Evolutionary conservation across 2,113 vertebrate genomes (phyloP), one percentile per base, ranked within the genome.

Genomic region (Embiotoca jacksoni): DNA sequence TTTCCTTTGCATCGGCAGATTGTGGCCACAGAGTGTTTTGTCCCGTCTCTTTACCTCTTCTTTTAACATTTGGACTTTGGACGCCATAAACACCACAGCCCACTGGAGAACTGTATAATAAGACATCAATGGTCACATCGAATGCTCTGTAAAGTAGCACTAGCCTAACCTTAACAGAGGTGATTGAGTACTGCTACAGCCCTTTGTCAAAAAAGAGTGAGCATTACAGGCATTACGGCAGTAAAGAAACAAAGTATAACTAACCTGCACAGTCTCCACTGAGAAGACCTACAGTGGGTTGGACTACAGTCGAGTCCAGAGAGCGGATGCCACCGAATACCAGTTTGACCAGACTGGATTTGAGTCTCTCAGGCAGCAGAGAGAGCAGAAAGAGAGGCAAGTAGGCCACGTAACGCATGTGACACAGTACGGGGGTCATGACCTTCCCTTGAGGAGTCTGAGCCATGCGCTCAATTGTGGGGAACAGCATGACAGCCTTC

Each of bases 381-480:
- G 96, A 98, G 9, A 97, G 86, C 69, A 98, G 85, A 92, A 97
- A 98, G 75, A 95, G 47, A 0, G 95, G 88, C 78, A 96, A 91
- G 86, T 98, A 98, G 3, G 95, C 81, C 3, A 84, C 7, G 3
- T 98, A 99, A 0, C 97, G 97, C 11, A 99, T 84, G 46, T 92
- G 93, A 92, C 96, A 97, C 59, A 99, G 72, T 60, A 98, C 1
- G 0, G 97, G 98, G 1, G 97, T 98, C 93, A 97, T 92, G 14
- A 96, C 78, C 88, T 93, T 96, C 11, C 98, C 98, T 9, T 95
- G 96, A 0, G 97, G 98, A 0, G 94, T 94, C 90, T 94, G 91
- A 2, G 97, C 95, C 93, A 99, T 96, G 16, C 96, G 96, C 79
- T 99, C 98, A 5, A 99, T 99, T 0, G 98, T 99, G 0, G 98